A percentile compares a stretch with the other conserved stretches of the same genome.
Evolutionary conservation across 1,140 invertebrate genomes (phyloP).

Genomic region (Aradophagus sp.): DNA sequence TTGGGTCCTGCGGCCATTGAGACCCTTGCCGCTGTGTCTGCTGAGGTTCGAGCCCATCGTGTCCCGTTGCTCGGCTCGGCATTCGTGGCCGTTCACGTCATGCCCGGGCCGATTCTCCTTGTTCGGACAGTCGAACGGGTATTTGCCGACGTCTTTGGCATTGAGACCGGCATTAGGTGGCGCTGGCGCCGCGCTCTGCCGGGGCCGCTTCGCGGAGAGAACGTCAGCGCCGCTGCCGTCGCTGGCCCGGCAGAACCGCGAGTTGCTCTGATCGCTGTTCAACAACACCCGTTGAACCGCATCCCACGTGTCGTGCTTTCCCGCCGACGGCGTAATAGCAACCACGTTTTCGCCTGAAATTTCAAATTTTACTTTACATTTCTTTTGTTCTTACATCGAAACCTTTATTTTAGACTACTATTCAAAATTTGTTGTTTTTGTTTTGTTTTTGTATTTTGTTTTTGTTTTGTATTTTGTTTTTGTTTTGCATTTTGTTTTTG

Average conservation of each 20-base stretch:
- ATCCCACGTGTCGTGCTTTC: slow-evolving; percentile 25
- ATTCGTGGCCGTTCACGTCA: slow-evolving; percentile 31
- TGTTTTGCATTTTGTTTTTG: too few relatives aligned
- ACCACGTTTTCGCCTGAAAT: slow-evolving; percentile 53
- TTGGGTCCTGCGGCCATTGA: slow-evolving; percentile 80
- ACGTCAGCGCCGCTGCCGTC: slow-evolving; percentile 7
- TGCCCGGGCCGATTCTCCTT: slow-evolving; percentile 66
- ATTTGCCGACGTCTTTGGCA: slow-evolving; percentile 33
- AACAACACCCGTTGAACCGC: slow-evolving; percentile 33
- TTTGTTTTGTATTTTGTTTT: too few relatives aligned
- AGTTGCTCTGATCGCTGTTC: slow-evolving; percentile 29
- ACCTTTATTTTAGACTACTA: too few relatives aligned
- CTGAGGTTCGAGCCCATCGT: slow-evolving; percentile 84
- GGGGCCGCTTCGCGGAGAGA: slow-evolving; percentile 28
- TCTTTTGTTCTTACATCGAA: too few relatives aligned
- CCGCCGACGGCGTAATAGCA: slow-evolving; percentile 21
- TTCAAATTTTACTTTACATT: too few relatives aligned
- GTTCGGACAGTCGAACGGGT: slow-evolving; percentile 61
- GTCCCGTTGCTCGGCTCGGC: slow-evolving; percentile 21
- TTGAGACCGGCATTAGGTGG: slow-evolving; percentile 15
- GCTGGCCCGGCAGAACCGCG: slow-evolving; percentile 15
- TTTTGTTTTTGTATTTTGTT: too few relatives aligned
- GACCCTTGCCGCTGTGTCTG: slow-evolving; percentile 81
- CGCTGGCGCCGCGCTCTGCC: slow-evolving; percentile 19
- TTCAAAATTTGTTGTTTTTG: too few relatives aligned